A percentile compares a stretch with the other conserved stretches of the same genome.
Evolutionary conservation across 2,888 invertebrate species (phyloP).

Genomic region (Stenichneumon culpator): DNA sequence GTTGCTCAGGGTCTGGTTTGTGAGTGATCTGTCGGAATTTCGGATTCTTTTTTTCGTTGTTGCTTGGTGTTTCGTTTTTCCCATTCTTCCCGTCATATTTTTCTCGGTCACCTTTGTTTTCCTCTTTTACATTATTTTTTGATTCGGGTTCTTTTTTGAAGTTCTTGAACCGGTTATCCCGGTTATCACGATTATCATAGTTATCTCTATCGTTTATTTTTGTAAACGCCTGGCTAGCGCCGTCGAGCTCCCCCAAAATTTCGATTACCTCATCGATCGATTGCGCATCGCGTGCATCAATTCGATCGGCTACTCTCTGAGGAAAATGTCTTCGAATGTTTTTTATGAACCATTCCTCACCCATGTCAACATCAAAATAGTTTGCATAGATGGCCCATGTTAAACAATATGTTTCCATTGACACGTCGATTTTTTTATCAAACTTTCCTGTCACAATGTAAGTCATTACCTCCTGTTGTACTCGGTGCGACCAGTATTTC

Average conservation of each 20-base stretch:
- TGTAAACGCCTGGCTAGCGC: neutral
- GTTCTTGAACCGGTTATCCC: neutral
- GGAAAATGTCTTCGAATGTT: slow-evolving; percentile 19
- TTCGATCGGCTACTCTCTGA: slow-evolving; percentile 5
- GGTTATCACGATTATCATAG: neutral
- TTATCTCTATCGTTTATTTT: neutral
- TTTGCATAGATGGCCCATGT: no score
- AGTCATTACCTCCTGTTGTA: no score
- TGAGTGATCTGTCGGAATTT: neutral
- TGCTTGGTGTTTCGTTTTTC: neutral
- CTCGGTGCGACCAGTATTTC: slow-evolving; percentile 9
- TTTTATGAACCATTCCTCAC: no score
- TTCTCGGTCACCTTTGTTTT: neutral
- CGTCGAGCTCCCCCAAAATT: slow-evolving; percentile 22
- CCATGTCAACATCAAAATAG: no score
- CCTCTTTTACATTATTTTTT: neutral
- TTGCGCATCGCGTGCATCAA: slow-evolving; percentile 25
- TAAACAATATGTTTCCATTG: no score
- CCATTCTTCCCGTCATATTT: neutral
- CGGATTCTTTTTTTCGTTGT: neutral
- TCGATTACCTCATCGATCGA: neutral
- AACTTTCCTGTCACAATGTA: no score
- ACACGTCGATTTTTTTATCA: no score
- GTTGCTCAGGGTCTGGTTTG: neutral
- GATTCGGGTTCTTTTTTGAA: neutral